A percentile compares a stretch with the other conserved stretches of the same genome.
Conservation (phyloP, 2,113 vertebrate genomes). For the Cathartes aura region DNA sequence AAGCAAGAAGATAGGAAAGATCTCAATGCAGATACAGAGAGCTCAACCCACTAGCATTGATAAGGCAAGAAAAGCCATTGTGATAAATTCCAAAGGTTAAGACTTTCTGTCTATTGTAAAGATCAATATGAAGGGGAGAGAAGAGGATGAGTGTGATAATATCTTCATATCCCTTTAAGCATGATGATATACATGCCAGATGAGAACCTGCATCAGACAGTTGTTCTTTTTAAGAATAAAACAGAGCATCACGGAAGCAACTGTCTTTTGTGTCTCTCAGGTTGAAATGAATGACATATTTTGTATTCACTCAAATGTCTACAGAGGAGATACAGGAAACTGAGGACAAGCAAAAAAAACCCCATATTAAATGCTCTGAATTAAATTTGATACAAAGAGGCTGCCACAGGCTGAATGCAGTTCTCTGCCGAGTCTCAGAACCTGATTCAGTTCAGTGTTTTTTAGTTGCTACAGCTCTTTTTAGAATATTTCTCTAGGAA, state of each 20-base stretch:
- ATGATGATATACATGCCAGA: not conserved
- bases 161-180: constrained; percentile 42
- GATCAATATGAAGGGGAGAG: constrained; percentile 26
- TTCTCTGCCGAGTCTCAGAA: not conserved
- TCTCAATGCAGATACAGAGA: constrained; percentile 46
- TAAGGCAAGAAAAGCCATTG: constrained; percentile 52
- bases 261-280: not conserved
- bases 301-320: constrained; percentile 37
- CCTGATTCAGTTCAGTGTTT: not conserved
- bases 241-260: not conserved
- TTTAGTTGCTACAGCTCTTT: not conserved
- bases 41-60: constrained; percentile 54
- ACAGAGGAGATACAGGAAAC: not conserved
- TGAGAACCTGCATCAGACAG: not conserved
- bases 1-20: constrained; percentile 51
- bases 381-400: not conserved
- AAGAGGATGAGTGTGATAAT: constrained; percentile 34
- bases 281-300: constrained; percentile 6
- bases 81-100: constrained; percentile 64
- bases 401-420: not conserved
- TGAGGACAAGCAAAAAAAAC: not conserved
- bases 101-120: constrained; percentile 49
- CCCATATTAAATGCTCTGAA: not conserved
- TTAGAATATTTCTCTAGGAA: not conserved
- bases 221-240: constrained; percentile 1